phyloP scores from a whole-genome alignment of 2,113 vertebrate species.

The Diadophis punctatus region DNA sequence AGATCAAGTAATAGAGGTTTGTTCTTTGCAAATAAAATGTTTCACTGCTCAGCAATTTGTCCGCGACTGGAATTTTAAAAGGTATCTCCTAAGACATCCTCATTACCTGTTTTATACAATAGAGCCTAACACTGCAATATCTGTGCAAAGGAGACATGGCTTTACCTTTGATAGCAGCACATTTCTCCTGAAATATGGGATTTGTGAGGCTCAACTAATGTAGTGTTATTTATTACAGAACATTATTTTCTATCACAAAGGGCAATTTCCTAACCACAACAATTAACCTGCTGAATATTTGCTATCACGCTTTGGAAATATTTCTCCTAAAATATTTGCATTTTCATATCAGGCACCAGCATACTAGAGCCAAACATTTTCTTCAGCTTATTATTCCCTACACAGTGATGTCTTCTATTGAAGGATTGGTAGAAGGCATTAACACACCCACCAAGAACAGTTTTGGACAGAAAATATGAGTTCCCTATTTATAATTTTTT shows the following conservation, averaged over 20 bases:
- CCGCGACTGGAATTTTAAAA: slow-evolving; percentile 34
- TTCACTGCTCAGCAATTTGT: slow-evolving; percentile 38
- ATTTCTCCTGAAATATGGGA: not conserved
- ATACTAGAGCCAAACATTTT: not conserved
- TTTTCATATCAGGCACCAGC: not conserved
- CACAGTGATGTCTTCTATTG: not conserved
- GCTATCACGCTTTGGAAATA: not conserved
- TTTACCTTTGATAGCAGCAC: not conserved
- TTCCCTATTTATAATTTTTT: not conserved
- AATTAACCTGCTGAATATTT: not conserved
- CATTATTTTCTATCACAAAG: not conserved
- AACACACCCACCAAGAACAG: not conserved
- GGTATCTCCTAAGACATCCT: slow-evolving; percentile 27
- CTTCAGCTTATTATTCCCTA: not conserved
- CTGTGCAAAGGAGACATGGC: not conserved
- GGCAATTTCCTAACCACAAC: not conserved
- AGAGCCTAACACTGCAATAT: not conserved
- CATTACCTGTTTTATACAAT: slow-evolving; percentile 26
- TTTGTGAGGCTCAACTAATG: not conserved
- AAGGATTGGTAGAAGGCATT: not conserved
- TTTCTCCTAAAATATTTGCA: not conserved
- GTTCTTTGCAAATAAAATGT: slow-evolving; percentile 44
- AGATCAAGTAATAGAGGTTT: slow-evolving; percentile 33
- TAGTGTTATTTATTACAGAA: not conserved
- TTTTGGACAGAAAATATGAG: not conserved